Conservation (phyloP, 2,797 vertebrate genomes). For the Manis javanica region DNA sequence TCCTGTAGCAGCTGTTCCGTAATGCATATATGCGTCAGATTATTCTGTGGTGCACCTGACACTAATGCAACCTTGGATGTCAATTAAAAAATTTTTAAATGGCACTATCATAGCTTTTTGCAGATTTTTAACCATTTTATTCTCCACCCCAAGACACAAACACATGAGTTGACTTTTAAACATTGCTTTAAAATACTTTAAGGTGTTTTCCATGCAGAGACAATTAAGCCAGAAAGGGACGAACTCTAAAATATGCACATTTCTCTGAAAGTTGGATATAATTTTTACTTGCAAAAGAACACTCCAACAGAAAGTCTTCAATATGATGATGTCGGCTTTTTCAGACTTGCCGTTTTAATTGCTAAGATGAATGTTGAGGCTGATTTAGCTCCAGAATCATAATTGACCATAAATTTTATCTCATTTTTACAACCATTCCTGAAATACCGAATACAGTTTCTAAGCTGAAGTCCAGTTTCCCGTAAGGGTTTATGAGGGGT, state of each 20-base stretch:
- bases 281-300: constrained; percentile 36
- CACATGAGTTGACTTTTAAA: neutral
- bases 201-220: constrained; percentile 2
- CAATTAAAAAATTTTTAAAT: neutral
- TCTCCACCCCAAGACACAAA: neutral
- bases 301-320: neutral
- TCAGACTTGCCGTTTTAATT: constrained; percentile 28
- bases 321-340: constrained; percentile 41
- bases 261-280: neutral
- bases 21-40: neutral
- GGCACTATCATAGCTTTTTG: neutral
- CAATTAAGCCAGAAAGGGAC: constrained; percentile 40
- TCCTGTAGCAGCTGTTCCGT: neutral
- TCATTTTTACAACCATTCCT: constrained; percentile 19
- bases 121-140: constrained; percentile 30
- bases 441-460: neutral
- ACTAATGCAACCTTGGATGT: neutral
- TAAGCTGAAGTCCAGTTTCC: neutral
- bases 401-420: neutral
- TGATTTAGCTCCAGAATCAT: constrained; percentile 41
- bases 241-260: constrained; percentile 35
- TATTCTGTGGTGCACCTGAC: neutral
- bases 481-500: neutral
- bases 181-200: constrained; percentile 11
- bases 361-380: neutral